Evolutionary conservation across 2,888 invertebrate species (phyloP), one percentile per base, ranked within the genome.

Genomic region (Azorinus chamasolen): DNA sequence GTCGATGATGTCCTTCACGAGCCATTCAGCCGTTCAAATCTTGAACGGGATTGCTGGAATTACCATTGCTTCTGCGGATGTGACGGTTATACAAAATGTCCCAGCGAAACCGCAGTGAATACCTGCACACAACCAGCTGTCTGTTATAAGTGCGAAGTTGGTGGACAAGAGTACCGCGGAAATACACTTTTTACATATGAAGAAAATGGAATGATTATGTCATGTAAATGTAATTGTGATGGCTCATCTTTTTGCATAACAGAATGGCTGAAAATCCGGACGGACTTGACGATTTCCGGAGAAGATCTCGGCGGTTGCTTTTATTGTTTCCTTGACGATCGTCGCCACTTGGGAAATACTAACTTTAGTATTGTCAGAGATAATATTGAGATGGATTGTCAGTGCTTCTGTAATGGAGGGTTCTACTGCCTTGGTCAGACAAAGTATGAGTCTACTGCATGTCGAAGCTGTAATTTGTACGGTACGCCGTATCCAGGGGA

Each of bases 41-140:
- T 82, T 16, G 69, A 75, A n/a, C 50, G 69, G 43, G 65, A 72
- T 0, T 88, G 88, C 39, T 72, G 77, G 65, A 58, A 59, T 25
- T 84, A 83, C 37, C 65, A 78, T 18, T 90, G 90, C 61, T 86
- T 87, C 20, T 90, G 90, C 72, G 81, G 83, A 25, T 90, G 90
- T 69, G 87, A 89, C 41, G 90, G 90, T 0, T 80, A 84, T 22
- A 84, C 85, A 41, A 64, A 73, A 16, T 89, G 89, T 46, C 89
- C 89, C 0, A 71, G 71, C 18, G 69, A 64, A 0, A 72, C 72
- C 0, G 75, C 69, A 0, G 63, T 77, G 12, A 71, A 79, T 53
- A 72, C 75, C 5, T 82, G 82, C 46, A 48, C 39, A 2, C 48
- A 39, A 2, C 77, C 69, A 10, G 70, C 80, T 48, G 63, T 71